Conservation (phyloP, 2,888 invertebrate species). For the Helicoverpa assulta region DNA sequence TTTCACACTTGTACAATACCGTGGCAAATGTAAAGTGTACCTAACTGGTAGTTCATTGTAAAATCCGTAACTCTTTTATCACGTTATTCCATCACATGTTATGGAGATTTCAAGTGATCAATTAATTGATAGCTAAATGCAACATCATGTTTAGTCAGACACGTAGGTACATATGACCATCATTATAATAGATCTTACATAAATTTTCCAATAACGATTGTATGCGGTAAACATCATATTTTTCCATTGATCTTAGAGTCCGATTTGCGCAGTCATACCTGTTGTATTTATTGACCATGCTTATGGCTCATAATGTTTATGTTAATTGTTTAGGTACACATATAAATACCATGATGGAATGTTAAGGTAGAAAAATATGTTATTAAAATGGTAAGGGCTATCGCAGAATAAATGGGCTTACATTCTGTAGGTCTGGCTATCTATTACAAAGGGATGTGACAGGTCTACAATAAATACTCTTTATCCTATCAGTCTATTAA, state of each 20-base stretch:
- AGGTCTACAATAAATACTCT: too few relatives aligned
- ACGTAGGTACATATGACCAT: constrained; percentile 2
- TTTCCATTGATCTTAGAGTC: constrained; percentile 42
- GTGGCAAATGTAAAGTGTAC: neutral
- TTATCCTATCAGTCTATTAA: too few relatives aligned
- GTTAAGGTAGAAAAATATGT: constrained; percentile 24
- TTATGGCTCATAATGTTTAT: constrained; percentile 38
- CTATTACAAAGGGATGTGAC: too few relatives aligned
- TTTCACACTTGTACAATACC: neutral
- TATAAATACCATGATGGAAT: constrained; percentile 25
- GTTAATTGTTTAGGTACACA: constrained; percentile 26
- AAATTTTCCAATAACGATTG: constrained; percentile 24
- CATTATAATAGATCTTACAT: constrained; percentile 9
- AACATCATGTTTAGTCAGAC: constrained; percentile 12
- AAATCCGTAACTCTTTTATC: constrained; percentile 4
- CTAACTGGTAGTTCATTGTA: neutral
- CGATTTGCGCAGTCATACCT: constrained; percentile 34
- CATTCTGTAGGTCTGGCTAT: neutral
- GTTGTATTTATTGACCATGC: constrained; percentile 46
- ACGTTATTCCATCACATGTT: constrained; percentile 5
- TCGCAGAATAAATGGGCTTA: neutral
- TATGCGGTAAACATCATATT: constrained; percentile 21
- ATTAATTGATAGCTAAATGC: constrained; percentile 17
- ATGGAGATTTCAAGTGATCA: constrained; percentile 5
- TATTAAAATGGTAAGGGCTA: constrained; percentile 5